Evolutionary conservation across 2,113 vertebrate species (phyloP), one percentile per base, ranked within the genome.

Genomic region (Nansenia antarctica): DNA sequence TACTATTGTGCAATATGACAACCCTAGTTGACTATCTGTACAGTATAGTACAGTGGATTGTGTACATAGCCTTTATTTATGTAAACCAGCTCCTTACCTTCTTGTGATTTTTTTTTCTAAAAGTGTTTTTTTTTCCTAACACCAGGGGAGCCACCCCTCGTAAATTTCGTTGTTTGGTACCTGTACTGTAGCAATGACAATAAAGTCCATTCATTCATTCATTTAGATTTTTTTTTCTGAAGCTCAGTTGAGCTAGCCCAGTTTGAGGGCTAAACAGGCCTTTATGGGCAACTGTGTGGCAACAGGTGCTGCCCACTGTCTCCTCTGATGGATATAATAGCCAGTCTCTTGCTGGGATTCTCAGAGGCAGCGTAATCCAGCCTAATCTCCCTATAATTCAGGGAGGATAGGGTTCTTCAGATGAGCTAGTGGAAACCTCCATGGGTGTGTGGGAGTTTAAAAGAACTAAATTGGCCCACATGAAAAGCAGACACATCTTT

Each of bases 341-440:
- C 90, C 86, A 82, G 84, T 85, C 82, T 82, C 73, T 80, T 78
- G 74, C 85, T 79, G 70, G 71, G 87, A 90, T 92, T 92, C 89
- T 92, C 90, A 91, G 90, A 87, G 85, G 85, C 80, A 62, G 62
- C 53, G 34, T 92, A 92, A 93, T 92, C 92, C 91, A 42, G 76
- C 79, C 86, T 92, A 93, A 93, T 92, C 92, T 92, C 92, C 87
- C 78, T 91, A 85, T 92, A 93, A 93, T 92, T 93, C 90, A 82
- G 85, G 80, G 85, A 86, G 89, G 91, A 92, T 92, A 92, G 87
- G 81, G 86, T 92, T 93, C 89, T 88, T 91, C 84, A 87, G 89
- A 91, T 91, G 90, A 90, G 89, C 87, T 83, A 88, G 89, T 88
- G 87, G 90, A 90, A 92, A 90, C 88, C 91, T 87, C 87, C 77